phyloP scores from a whole-genome alignment of 2,797 vertebrate species.

The Apodemus agrarius region DNA sequence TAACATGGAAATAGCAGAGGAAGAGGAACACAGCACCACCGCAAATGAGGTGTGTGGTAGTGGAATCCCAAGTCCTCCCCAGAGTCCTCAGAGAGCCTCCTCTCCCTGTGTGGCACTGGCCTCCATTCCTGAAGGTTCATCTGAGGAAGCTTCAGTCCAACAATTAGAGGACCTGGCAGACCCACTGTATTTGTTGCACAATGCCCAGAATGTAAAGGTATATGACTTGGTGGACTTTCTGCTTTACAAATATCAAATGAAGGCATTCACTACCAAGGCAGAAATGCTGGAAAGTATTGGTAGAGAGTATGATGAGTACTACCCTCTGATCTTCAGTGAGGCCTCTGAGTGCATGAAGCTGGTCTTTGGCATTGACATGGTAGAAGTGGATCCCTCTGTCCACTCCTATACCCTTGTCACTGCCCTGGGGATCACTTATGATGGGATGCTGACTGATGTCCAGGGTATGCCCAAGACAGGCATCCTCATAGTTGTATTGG shows the following conservation, averaged over 20 bases:
- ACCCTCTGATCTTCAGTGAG: constrained; percentile 26
- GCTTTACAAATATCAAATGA: constrained; percentile 38
- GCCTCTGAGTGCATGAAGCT: constrained; percentile 16
- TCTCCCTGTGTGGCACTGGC: no score
- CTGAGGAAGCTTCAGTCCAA: no score
- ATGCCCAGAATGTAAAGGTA: not conserved
- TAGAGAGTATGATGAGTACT: not conserved
- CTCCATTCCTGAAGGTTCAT: not conserved
- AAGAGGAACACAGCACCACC: not conserved
- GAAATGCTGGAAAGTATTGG: not conserved
- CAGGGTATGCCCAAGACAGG: not conserved
- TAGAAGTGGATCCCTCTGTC: not conserved
- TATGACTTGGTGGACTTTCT: constrained; percentile 18
- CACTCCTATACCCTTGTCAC: not conserved
- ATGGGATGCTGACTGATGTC: not conserved
- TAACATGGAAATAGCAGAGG: no score
- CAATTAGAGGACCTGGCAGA: not conserved
- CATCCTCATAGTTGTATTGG: not conserved
- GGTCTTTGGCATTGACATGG: constrained; percentile 48
- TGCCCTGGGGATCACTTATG: not conserved
- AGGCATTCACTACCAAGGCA: not conserved
- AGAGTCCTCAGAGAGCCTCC: not conserved
- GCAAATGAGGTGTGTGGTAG: not conserved
- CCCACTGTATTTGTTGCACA: not conserved
- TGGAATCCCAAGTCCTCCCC: no score